phyloP scores from a whole-genome alignment of 2,888 invertebrate species.

The Barypeithes pellucidus region DNA sequence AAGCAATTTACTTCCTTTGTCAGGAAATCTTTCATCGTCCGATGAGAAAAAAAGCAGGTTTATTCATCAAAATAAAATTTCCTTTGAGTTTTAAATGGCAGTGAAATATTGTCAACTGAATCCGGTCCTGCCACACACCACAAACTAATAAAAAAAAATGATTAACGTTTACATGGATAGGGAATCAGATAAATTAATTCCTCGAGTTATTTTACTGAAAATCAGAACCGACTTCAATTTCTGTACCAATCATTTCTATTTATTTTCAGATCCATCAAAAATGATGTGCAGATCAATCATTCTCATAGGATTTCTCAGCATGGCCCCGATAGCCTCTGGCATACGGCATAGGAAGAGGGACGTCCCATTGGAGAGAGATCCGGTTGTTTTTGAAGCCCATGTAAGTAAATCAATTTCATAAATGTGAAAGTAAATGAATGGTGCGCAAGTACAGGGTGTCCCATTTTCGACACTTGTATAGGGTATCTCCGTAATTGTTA shows the following conservation, averaged over 20 bases:
- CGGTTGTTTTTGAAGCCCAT: slow-evolving; percentile 40
- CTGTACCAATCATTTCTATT: slow-evolving; percentile 10
- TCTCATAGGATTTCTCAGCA: slow-evolving; percentile 40
- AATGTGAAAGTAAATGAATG: no score
- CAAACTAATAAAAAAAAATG: background rate
- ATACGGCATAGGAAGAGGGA: slow-evolving; percentile 38
- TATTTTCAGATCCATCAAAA: slow-evolving; percentile 22
- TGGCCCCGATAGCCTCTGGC: slow-evolving; percentile 34
- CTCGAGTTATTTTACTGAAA: background rate
- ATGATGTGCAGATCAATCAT: slow-evolving; percentile 46
- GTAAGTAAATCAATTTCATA: no score
- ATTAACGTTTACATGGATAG: background rate
- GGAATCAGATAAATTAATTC: background rate
- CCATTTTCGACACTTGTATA: no score
- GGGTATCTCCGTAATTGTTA: no score
- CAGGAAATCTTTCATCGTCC: no score
- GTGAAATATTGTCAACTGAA: no score
- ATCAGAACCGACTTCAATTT: background rate
- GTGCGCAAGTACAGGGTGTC: no score
- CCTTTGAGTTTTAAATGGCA: no score
- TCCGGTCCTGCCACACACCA: no score
- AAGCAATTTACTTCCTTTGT: no score
- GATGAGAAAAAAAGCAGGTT: no score
- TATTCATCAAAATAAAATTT: no score
- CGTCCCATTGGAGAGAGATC: slow-evolving; percentile 14